Evolutionary conservation across 2,797 vertebrate genomes (phyloP).

Genomic region (Onychomys torridus): DNA sequence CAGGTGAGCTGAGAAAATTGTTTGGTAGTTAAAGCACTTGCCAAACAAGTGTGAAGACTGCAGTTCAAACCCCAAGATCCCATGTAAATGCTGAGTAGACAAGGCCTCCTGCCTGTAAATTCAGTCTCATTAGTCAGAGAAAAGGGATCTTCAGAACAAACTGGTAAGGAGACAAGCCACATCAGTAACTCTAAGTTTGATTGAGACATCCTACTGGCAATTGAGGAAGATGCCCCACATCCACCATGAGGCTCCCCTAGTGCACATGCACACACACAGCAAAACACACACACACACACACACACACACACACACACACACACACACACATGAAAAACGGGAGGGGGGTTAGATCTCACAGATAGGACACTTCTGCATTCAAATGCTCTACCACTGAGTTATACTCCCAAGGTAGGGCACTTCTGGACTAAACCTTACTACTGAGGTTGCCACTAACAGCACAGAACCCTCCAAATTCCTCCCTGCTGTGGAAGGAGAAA

Average conservation of each 20-base stretch:
- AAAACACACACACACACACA: not conserved
- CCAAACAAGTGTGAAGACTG: not conserved
- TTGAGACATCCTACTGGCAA: not conserved
- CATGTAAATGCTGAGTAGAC: not conserved
- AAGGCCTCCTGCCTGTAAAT: not conserved
- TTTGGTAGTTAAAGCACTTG: not conserved
- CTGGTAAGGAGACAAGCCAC: not conserved
- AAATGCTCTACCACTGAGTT: not conserved
- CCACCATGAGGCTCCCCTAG: not conserved
- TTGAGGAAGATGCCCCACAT: not conserved
- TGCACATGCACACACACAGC: not conserved
- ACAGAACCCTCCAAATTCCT: not conserved
- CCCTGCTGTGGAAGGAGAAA: not conserved
- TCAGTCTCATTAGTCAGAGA: not conserved
- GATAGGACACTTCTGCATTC: not conserved
- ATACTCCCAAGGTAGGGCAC: not conserved
- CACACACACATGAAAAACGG: not conserved
- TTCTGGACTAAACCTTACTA: not conserved
- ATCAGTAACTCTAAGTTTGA: not conserved
- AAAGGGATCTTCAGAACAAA: not conserved
- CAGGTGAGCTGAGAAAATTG: not conserved
- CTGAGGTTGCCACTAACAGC: not conserved
- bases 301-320: no score
- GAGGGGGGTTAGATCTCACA: not conserved
- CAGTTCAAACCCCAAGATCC: not conserved